Conservation (phyloP, 2,888 invertebrate genomes). For the Drosophila robusta region DNA sequence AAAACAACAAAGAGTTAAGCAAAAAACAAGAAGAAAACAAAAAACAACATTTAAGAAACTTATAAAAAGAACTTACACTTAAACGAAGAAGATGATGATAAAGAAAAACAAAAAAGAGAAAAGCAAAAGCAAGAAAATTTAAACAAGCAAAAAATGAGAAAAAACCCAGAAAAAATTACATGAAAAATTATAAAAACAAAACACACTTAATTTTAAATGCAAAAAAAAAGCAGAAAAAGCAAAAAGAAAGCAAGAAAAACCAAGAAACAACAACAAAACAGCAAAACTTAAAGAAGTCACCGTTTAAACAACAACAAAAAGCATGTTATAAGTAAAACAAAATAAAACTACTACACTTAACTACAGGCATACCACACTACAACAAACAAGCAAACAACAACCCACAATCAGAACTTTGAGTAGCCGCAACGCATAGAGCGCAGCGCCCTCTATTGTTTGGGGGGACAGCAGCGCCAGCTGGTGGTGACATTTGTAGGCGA, state of each 20-base stretch:
- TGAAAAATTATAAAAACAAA: constrained; percentile 53
- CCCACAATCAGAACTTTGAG: constrained; percentile 24
- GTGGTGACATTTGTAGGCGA: constrained; percentile 52
- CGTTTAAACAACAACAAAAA: constrained; percentile 71
- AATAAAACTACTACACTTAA: constrained; percentile 71
- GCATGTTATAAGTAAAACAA: constrained; percentile 59
- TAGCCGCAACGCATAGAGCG: constrained; percentile 24
- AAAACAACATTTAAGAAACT: constrained; percentile 76
- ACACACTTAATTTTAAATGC: constrained; percentile 73
- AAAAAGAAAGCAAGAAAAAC: constrained; percentile 41
- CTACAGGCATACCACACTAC: constrained; percentile 55
- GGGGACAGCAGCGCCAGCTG: constrained; percentile 31
- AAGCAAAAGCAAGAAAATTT: constrained; percentile 65
- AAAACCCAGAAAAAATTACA: constrained; percentile 67
- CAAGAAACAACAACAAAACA: constrained; percentile 74
- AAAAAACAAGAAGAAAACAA: constrained; percentile 63
- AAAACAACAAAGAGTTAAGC: constrained; percentile 67
- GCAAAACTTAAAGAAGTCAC: constrained; percentile 80
- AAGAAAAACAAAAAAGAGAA: constrained; percentile 18
- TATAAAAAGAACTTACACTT: constrained; percentile 75
- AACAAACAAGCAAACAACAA: constrained; percentile 34
- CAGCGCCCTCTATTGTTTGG: constrained; percentile 47
- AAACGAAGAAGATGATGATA: constrained; percentile 36
- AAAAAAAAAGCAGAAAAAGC: constrained; percentile 48
- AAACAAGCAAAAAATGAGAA: constrained; percentile 67